Evolutionary conservation across 2,797 vertebrate genomes (phyloP).

Genomic region (Crenuchus spilurus): DNA sequence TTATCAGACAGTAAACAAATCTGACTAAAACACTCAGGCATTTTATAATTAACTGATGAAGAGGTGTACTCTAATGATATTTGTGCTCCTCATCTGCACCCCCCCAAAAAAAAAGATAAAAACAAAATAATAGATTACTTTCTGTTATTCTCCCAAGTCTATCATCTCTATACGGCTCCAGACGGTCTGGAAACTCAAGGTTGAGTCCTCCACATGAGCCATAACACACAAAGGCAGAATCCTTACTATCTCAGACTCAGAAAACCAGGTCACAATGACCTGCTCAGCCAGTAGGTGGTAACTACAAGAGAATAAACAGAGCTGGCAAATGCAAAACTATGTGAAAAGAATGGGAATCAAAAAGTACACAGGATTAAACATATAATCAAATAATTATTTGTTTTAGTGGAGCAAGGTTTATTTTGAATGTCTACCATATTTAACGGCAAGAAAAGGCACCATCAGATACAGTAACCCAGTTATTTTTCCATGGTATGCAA

Average conservation of each 20-base stretch:
- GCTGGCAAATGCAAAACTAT: not conserved
- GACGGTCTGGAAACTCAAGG: conserved; percentile 43
- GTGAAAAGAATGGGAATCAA: not conserved
- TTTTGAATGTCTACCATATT: not conserved
- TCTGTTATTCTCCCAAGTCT: conserved; percentile 12
- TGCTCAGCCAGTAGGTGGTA: conserved; percentile 38
- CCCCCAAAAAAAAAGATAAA: not conserved
- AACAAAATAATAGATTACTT: not conserved
- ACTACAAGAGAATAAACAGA: not conserved
- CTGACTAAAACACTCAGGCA: not conserved
- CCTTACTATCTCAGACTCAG: conserved; percentile 22
- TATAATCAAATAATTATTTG: not conserved
- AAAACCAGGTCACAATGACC: conserved; percentile 50
- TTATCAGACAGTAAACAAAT: not conserved
- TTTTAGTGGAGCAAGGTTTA: not conserved
- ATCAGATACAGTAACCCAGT: conserved; percentile 10
- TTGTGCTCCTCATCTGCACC: not conserved
- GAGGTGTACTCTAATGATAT: not conserved
- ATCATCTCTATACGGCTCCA: conserved; percentile 11
- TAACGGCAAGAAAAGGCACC: conserved; percentile 5
- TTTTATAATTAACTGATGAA: not conserved
- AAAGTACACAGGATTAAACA: not conserved
- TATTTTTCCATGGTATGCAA: not conserved
- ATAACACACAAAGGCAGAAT: conserved; percentile 39
- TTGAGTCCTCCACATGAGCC: conserved; percentile 20